These are phyloP conservation scores for Lepidothrix coronata DNA, from an alignment of 2,113 vertebrate species.

Conservation along the genomic window DNA sequence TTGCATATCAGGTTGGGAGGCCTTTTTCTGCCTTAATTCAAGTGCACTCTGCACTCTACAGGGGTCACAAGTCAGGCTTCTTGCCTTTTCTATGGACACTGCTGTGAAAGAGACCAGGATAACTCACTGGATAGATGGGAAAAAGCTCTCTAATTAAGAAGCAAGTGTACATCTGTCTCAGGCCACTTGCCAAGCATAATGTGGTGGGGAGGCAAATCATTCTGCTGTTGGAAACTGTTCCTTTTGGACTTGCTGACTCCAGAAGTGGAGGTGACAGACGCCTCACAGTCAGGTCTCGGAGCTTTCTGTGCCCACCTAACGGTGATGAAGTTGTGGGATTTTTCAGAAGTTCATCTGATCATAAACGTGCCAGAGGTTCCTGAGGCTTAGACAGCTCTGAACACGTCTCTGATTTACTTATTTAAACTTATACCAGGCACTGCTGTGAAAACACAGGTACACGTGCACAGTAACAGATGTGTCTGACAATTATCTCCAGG, in stretches of 20 bases:
- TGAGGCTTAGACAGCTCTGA: not conserved
- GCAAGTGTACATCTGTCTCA: slow-evolving; percentile 51
- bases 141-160: slow-evolving; percentile 49
- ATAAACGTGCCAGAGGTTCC: not conserved
- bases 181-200: slow-evolving; percentile 66
- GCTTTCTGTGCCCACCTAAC: slow-evolving; percentile 2
- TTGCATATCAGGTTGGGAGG: not conserved
- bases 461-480: not conserved
- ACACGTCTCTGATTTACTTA: not conserved
- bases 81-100: not conserved
- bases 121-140: not conserved
- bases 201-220: not conserved
- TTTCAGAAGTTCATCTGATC: not conserved
- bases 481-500: not conserved
- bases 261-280: not conserved
- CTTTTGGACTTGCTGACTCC: not conserved
- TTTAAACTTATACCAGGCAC: not conserved
- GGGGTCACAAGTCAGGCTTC: not conserved
- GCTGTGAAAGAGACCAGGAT: not conserved
- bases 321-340: not conserved
- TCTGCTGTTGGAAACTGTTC: slow-evolving; percentile 4
- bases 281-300: not conserved
- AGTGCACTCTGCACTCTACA: not conserved
- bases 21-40: not conserved
- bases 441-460: not conserved